Evolutionary conservation across 2,113 vertebrate genomes (phyloP).

Genomic region (Struthidea cinerea): DNA sequence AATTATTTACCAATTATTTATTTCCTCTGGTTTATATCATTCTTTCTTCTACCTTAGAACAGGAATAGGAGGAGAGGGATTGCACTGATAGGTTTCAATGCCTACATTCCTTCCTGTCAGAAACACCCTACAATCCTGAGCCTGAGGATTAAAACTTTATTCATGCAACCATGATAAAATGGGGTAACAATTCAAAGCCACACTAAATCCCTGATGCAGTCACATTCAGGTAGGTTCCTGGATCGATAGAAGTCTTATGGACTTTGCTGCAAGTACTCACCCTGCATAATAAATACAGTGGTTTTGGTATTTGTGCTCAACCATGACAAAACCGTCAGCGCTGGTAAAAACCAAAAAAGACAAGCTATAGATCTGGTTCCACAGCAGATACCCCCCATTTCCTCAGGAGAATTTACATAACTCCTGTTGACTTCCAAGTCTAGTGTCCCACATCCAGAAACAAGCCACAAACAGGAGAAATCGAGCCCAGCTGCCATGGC

Average conservation of each 20-base stretch:
- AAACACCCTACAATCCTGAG: not conserved
- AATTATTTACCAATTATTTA: constrained; percentile 71
- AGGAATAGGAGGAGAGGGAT: not conserved
- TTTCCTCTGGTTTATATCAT: constrained; percentile 71
- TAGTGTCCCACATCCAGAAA: not conserved
- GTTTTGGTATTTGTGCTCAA: not conserved
- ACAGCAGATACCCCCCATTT: not conserved
- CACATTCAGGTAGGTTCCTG: not conserved
- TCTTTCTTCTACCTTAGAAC: constrained; percentile 6
- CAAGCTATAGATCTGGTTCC: not conserved
- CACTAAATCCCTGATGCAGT: not conserved
- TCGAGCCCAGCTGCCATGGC: not conserved
- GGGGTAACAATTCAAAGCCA: not conserved
- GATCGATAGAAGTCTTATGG: not conserved
- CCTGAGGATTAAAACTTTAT: not conserved
- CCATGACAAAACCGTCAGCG: not conserved
- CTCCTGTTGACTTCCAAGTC: not conserved
- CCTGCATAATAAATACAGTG: not conserved
- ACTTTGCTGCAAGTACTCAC: not conserved
- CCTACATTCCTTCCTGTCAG: not conserved
- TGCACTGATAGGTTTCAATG: not conserved
- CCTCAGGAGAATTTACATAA: not conserved
- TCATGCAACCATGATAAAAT: not conserved
- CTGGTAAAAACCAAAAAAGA: not conserved
- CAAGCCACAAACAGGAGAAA: not conserved